These are phyloP conservation scores for Drusus annulatus DNA, from an alignment of 1,140 invertebrate species.

Conservation along the genomic window DNA sequence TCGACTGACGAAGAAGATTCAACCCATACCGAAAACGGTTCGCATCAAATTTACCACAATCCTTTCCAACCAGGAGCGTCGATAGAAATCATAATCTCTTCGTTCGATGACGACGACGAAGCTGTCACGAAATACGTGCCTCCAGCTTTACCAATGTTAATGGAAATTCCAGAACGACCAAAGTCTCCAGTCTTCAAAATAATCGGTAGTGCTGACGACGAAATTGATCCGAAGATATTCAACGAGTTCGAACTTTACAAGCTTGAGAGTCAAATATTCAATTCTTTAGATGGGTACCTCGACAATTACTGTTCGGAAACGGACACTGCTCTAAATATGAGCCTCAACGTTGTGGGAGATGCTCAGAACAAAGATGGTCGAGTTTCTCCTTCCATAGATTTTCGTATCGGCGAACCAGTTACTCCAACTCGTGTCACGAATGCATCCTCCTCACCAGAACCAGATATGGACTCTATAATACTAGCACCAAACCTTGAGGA, in stretches of 20 bases:
- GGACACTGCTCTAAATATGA: conserved; percentile 24
- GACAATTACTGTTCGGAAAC: conserved; percentile 52
- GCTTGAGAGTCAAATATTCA: conserved; percentile 42
- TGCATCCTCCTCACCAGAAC: conserved; percentile 59
- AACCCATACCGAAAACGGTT: no score
- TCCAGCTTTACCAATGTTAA: conserved; percentile 1
- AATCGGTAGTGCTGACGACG: conserved; percentile 60
- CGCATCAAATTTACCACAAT: background rate
- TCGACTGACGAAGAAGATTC: no score
- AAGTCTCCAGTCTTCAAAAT: conserved; percentile 67
- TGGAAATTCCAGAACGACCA: conserved; percentile 54
- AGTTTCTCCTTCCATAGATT: conserved; percentile 61
- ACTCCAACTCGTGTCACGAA: conserved; percentile 65
- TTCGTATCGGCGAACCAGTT: conserved; percentile 70
- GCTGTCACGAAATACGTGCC: background rate
- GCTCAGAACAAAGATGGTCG: conserved; percentile 37
- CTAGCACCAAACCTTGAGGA: conserved; percentile 59
- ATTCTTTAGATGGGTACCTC: conserved; percentile 57
- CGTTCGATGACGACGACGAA: conserved; percentile 54
- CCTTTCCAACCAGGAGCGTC: conserved; percentile 18
- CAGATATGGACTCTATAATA: conserved; percentile 61
- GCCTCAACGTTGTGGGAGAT: background rate
- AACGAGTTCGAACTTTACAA: conserved; percentile 60
- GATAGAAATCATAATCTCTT: conserved; percentile 57
- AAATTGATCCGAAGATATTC: conserved; percentile 59